Base-by-base conservation (phyloP, 1,140 invertebrate species). In the Euura saliciscinereae region DNA sequence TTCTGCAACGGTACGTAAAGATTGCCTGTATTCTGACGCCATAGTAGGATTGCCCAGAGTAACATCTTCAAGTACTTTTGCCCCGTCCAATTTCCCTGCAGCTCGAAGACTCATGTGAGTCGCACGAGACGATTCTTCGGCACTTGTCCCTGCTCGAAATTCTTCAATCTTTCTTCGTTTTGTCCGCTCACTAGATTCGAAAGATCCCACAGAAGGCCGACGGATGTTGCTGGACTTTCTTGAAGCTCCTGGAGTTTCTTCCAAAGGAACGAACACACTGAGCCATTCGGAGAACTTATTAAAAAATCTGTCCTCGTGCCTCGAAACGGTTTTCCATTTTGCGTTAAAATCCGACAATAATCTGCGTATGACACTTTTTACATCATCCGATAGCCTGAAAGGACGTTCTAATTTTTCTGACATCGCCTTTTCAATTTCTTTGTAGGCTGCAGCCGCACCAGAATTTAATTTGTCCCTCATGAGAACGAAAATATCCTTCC, bases 41-140 rank as follows among this genome's bases (percentile, higher is more conserved):
- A 51, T 66, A 6, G 68, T 28, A 66, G 72, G 51, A 45, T 6
- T 66, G 65, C 68, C 68, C 6, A 13, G 10, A 11, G 59, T 46
- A 67, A 74, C 65, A 46, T 74, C 70, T 67, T 65, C 6, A 4
- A 74, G 69, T 28, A 74, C 45, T 71, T 71, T 71, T 70, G 69
- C n/a, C 3, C 68, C 69, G 42, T 66, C 73, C 43, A 28, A 42
- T 71, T 71, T 28, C 28, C 28, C 28, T 28, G 28, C 28, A 28
- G 28, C 28, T 28, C 28, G 28, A 28, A 28, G 28, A 28, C 28
- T 28, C 28, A 28, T 28, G 28, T 28, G 28, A 28, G 28, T 28
- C 28, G 28, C 28, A 28, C 44, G 70, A 13, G 42, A 42, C 10
- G 28, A 64, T 71, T 70, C 64, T 65, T 73, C 72, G 4, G 44